Evolutionary conservation across 2,888 invertebrate species (phyloP).

Genomic region (Drosophila robusta): DNA sequence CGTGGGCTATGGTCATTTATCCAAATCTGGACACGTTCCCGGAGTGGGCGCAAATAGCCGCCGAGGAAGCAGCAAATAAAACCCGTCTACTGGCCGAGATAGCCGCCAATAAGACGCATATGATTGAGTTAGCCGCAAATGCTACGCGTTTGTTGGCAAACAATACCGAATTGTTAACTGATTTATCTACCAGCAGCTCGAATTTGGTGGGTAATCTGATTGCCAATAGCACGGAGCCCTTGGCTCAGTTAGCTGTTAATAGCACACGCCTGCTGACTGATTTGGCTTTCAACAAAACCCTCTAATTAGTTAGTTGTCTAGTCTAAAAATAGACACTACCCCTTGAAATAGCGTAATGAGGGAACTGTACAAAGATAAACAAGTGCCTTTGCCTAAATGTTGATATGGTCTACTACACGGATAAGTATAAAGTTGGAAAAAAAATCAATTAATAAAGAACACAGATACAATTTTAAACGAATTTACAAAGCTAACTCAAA

Average conservation of each 20-base stretch:
- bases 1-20: conserved; percentile 90
- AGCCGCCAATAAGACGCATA: conserved; percentile 28
- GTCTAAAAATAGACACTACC: conserved; percentile 31
- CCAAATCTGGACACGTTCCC: conserved; percentile 87
- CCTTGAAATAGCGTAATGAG: conserved; percentile 26
- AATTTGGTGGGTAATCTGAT: conserved; percentile 24
- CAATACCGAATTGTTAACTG: conserved; percentile 33
- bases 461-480: conserved; percentile 34
- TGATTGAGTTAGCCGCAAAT: conserved; percentile 30
- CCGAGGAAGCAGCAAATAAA: conserved; percentile 37
- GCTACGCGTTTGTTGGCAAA: conserved; percentile 29
- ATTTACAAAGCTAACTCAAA: conserved; percentile 30
- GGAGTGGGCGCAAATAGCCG: conserved; percentile 86
- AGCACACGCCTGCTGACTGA: conserved; percentile 29
- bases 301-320: conserved; percentile 56
- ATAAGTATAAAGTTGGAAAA: conserved; percentile 19
- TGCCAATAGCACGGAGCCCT: conserved; percentile 22
- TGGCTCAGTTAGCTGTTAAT: conserved; percentile 44
- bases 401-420: conserved; percentile 19
- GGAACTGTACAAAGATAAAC: conserved; percentile 54
- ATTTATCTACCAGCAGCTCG: conserved; percentile 31
- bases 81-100: conserved; percentile 1
- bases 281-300: conserved; percentile 47
- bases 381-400: conserved; percentile 63
- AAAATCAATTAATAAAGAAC: conserved; percentile 6